Evolutionary conservation across 2,888 invertebrate species (phyloP).

Genomic region (Elmis aenea): DNA sequence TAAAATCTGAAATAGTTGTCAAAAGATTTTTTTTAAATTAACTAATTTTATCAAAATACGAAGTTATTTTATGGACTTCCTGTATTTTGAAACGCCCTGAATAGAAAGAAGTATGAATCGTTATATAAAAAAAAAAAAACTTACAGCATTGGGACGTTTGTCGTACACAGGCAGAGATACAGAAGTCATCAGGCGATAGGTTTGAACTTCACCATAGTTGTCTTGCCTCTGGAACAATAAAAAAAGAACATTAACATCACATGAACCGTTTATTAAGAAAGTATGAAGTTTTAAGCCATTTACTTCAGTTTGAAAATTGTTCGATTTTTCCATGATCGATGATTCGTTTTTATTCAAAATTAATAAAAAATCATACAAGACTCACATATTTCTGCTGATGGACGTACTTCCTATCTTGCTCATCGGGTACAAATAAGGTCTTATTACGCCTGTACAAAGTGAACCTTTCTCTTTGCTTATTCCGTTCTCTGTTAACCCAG

Average conservation of each 20-base stretch:
- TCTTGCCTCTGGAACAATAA: conserved; percentile 52
- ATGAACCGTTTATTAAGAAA: no score
- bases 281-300: no score
- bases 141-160: conserved; percentile 77
- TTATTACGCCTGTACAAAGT: conserved; percentile 60
- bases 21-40: no score
- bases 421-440: conserved; percentile 56
- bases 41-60: no score
- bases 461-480: conserved; percentile 72
- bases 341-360: no score
- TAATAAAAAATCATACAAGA: no score
- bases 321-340: no score
- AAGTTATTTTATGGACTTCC: no score
- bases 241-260: conserved; percentile 3
- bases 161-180: conserved; percentile 93
- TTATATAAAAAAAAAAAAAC: conserved; percentile 38
- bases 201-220: conserved; percentile 58
- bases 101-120: no score
- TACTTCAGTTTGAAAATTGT: no score
- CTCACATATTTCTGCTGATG: conserved; percentile 49
- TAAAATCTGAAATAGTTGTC: no score
- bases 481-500: conserved; percentile 80
- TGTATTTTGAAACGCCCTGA: no score
- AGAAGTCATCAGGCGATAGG: conserved; percentile 84
- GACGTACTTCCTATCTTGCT: conserved; percentile 58